phyloP scores from a whole-genome alignment of 2,888 invertebrate species.

The Drosophila pegasa region DNA sequence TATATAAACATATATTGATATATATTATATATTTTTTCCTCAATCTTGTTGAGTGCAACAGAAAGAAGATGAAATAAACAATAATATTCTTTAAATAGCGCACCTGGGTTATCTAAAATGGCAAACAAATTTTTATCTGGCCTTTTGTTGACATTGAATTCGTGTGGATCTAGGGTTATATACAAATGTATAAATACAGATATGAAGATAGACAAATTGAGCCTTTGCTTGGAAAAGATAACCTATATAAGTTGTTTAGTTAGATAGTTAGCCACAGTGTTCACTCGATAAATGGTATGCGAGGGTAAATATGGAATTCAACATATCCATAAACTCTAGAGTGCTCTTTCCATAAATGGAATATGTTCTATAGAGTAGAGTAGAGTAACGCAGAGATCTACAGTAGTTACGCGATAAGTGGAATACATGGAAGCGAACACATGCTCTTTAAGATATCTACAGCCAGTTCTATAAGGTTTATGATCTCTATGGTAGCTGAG shows the following conservation, averaged over 20 bases:
- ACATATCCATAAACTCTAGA: too few relatives aligned
- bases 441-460: too few relatives aligned
- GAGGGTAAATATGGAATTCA: background rate
- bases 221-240: conserved; percentile 1
- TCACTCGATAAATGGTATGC: background rate
- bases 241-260: background rate
- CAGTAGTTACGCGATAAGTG: background rate
- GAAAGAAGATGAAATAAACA: background rate
- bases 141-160: conserved; percentile 2
- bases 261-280: background rate
- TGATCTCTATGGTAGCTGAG: background rate
- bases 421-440: too few relatives aligned
- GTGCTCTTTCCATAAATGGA: background rate
- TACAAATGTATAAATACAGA: background rate
- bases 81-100: conserved; percentile 4
- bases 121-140: conserved; percentile 7
- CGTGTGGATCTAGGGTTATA: background rate
- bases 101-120: conserved; percentile 1
- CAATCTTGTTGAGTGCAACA: conserved; percentile 1
- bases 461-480: too few relatives aligned
- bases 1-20: background rate
- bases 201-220: background rate
- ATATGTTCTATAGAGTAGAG: background rate
- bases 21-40: background rate
- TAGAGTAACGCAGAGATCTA: background rate